Evolutionary conservation across 2,113 vertebrate genomes (phyloP), one percentile per base, ranked within the genome.

Genomic region (Lathamus discolor): DNA sequence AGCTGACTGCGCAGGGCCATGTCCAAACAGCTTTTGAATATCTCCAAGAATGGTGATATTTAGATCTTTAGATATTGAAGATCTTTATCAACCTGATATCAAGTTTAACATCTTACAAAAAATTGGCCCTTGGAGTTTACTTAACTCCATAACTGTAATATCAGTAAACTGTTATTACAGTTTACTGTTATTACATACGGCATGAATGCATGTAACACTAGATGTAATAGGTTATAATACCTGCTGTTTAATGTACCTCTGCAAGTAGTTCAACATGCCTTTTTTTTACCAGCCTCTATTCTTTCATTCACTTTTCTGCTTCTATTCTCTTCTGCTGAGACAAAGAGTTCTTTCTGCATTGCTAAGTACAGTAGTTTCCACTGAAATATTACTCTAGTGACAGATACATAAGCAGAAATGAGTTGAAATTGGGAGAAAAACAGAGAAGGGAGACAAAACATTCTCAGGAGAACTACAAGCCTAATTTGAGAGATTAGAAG

Each of bases 221-320:
- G 24, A 46, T 7, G 55, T 23, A 33, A 35, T 6, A 35, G 33
- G 23, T 44, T 66, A 11, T 19, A 59, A 37, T n/a, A 35, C 16
- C 70, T 48, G 17, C 57, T 67, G 33, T 37, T 49, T 51, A 72
- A 44, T 63, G 49, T 94, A 98, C 98, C 97, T 98, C 84, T 39
- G 83, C 2, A 31, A 82, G 39, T 51, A 98, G 69, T 23, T 75
- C 6, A 48, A 2, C 28, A 51, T 59, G 83, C 19, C 11, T 95
- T 27, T 29, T 29, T 62, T 91, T 95, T 92, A 23, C 31, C 23
- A 20, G 9, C 1, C 10, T 95, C 61, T 49, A 96, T 73, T 87
- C 63, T 57, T 27, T 54, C 12, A 25, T 55, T n/a, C 44, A 88
- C 9, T 27, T 62, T 44, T 16, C 33, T 27, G 29, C 95, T 73